These are phyloP conservation scores for Helicorthomorpha holstii DNA, from an alignment of 1,140 invertebrate genomes.

Conservation along the genomic window DNA sequence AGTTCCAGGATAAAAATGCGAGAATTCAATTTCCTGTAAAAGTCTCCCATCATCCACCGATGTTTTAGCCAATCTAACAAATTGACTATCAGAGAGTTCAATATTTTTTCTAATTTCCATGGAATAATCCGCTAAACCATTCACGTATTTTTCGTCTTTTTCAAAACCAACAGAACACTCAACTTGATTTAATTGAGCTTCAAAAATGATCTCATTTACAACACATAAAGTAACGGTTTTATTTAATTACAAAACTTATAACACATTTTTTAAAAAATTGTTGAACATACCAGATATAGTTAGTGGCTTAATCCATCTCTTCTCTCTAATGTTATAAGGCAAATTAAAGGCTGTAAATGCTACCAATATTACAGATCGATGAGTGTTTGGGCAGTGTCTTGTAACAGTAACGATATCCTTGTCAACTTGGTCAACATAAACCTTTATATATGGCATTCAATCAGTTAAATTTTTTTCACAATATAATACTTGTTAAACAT, in stretches of 20 bases:
- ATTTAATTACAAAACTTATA: no score
- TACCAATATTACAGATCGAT: constrained; percentile 75
- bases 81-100: constrained; percentile 43
- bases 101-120: constrained; percentile 52
- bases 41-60: constrained; percentile 15
- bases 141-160: constrained; percentile 48
- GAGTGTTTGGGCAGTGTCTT: constrained; percentile 67
- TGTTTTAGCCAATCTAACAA: constrained; percentile 37
- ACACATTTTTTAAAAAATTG: no score
- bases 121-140: constrained; percentile 64
- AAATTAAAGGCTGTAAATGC: constrained; percentile 77
- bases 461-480: neutral
- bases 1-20: constrained; percentile 65
- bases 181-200: constrained; percentile 55
- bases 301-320: constrained; percentile 47
- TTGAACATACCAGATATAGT: constrained; percentile 26
- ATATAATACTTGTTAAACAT: constrained; percentile 4
- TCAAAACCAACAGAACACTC: no score
- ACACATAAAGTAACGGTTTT: no score
- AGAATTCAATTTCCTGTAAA: constrained; percentile 47
- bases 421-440: constrained; percentile 96
- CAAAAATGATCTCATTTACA: constrained; percentile 63
- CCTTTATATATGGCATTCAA: constrained; percentile 31
- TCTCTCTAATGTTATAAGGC: constrained; percentile 35
- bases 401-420: constrained; percentile 83